These are phyloP conservation scores for Acanthosepion lycidas DNA, from an alignment of 2,888 invertebrate genomes.

Conservation along the genomic window DNA sequence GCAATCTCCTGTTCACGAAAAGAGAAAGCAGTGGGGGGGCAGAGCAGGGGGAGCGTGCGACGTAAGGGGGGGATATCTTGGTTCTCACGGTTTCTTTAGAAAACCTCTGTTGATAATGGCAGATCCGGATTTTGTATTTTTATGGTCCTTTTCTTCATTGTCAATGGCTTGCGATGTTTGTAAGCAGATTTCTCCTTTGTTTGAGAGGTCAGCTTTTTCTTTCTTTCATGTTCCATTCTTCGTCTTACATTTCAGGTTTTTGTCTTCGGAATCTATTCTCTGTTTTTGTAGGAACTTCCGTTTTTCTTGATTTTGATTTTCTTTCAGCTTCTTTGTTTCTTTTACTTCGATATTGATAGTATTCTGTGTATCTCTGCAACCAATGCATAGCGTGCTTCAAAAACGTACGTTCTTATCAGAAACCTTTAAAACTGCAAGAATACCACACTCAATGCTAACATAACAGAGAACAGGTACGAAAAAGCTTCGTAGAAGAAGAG, in stretches of 20 bases:
- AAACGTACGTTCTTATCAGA: neutral
- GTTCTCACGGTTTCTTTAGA: constrained; percentile 33
- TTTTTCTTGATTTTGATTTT: neutral
- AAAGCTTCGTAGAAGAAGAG: neutral
- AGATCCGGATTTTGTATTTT: constrained; percentile 23
- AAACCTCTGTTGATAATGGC: constrained; percentile 11
- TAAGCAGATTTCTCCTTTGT: constrained; percentile 12
- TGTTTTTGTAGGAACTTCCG: constrained; percentile 8
- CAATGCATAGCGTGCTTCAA: neutral
- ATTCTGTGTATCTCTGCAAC: neutral
- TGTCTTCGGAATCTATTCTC: neutral
- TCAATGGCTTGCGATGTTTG: constrained; percentile 8
- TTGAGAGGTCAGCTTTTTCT: neutral
- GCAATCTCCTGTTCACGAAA: constrained; percentile 16
- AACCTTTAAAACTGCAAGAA: neutral
- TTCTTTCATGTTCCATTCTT: neutral
- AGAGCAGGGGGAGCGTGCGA: neutral
- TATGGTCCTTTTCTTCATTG: neutral
- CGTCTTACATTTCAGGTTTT: neutral
- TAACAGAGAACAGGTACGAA: neutral
- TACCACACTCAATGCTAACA: neutral
- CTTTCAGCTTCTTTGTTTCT: neutral
- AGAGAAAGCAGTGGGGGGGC: neutral
- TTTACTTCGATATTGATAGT: neutral
- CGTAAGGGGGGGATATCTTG: neutral